Percentiles rank a stretch among this genome's conserved stretches.
Evolutionary conservation across 2,113 vertebrate genomes (phyloP).

Genomic region (Ophthalmolycus amberensis): DNA sequence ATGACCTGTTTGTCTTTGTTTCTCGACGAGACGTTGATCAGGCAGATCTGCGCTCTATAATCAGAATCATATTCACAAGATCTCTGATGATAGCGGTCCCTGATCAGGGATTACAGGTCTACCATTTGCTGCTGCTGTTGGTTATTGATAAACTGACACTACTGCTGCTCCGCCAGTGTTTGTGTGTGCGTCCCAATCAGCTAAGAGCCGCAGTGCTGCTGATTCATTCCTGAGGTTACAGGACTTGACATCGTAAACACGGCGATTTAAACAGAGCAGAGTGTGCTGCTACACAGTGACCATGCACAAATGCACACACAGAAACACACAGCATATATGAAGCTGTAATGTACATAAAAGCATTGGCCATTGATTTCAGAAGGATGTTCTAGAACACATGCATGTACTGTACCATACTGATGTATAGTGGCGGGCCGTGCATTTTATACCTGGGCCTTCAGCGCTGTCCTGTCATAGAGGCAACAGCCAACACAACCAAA

Average conservation of each 20-base stretch:
- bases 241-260: conserved; percentile 36
- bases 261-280: conserved; percentile 46
- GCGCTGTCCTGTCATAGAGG: no score
- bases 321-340: conserved; percentile 10
- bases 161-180: not conserved
- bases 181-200: conserved; percentile 43
- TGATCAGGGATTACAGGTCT: conserved; percentile 10
- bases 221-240: conserved; percentile 44
- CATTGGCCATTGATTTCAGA: not conserved
- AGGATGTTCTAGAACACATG: not conserved
- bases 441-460: no score
- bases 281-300: conserved; percentile 15
- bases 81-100: not conserved
- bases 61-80: conserved; percentile 9
- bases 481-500: no score
- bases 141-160: conserved; percentile 37
- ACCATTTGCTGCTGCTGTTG: not conserved
- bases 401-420: not conserved
- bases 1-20: not conserved
- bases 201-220: conserved; percentile 41
- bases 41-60: not conserved
- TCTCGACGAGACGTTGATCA: not conserved
- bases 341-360: not conserved
- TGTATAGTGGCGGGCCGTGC: no score
- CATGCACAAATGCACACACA: conserved; percentile 13